A percentile compares a stretch with the other conserved stretches of the same genome.
phyloP scores from a whole-genome alignment of 1,140 invertebrate genomes.

The Cataglyphis hispanica region DNA sequence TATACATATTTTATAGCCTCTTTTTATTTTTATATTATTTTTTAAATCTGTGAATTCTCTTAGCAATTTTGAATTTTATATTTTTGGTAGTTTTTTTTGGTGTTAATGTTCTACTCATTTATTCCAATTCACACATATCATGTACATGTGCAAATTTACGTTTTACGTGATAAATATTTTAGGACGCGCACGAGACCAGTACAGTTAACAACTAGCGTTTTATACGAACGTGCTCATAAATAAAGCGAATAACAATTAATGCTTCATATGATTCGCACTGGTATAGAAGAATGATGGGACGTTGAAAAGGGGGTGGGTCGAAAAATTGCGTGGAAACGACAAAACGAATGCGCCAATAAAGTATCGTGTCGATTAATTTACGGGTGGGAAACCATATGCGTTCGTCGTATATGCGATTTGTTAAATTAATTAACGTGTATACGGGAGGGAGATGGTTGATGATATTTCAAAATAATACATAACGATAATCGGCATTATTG shows the following conservation, averaged over 20 bases:
- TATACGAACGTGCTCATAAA: conserved; percentile 36
- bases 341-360: conserved; percentile 47
- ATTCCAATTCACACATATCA: conserved; percentile 13
- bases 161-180: conserved; percentile 45
- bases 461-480: conserved; percentile 23
- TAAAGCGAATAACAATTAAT: conserved; percentile 58
- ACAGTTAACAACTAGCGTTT: conserved; percentile 33
- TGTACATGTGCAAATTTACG: background rate
- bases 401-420: conserved; percentile 8
- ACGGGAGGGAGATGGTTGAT: background rate
- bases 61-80: background rate
- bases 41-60: background rate
- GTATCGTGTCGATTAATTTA: conserved; percentile 55
- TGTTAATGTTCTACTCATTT: conserved; percentile 14
- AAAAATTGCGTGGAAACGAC: conserved; percentile 57
- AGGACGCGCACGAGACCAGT: background rate
- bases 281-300: conserved; percentile 33
- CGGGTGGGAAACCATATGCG: background rate
- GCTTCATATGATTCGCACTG: conserved; percentile 36
- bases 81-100: background rate
- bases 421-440: conserved; percentile 46
- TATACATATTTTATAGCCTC: background rate
- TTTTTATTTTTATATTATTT: conserved; percentile 3
- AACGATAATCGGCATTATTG: conserved; percentile 19
- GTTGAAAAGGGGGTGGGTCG: background rate